phyloP scores from a whole-genome alignment of 2,797 vertebrate species.

The Rhabdophis nuchalis region DNA sequence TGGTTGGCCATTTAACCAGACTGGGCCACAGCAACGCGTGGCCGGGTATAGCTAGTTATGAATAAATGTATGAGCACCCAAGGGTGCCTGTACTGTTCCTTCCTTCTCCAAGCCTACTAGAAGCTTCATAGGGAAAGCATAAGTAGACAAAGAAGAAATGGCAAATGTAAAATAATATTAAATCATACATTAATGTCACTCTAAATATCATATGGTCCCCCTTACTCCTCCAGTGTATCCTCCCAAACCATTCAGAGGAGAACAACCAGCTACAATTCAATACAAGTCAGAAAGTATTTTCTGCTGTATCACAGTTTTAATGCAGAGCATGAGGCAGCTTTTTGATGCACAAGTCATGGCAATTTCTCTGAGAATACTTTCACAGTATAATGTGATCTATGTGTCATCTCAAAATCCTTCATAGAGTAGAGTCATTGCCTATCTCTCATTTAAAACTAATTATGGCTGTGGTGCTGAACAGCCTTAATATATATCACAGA shows the following conservation, averaged over 20 bases:
- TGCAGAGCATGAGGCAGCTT: background rate
- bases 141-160: background rate
- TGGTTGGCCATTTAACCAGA: too few relatives aligned
- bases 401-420: background rate
- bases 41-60: too few relatives aligned
- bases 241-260: background rate
- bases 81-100: background rate
- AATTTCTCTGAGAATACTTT: background rate
- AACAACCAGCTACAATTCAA: background rate
- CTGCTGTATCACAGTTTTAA: conserved; percentile 4
- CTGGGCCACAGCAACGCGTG: too few relatives aligned
- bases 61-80: too few relatives aligned
- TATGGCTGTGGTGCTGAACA: background rate
- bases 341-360: background rate
- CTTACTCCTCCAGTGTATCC: background rate
- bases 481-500: background rate
- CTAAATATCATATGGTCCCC: background rate
- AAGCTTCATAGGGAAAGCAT: background rate
- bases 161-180: background rate
- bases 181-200: background rate
- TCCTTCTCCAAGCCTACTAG: background rate
- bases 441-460: background rate
- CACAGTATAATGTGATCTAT: background rate
- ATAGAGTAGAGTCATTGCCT: background rate
- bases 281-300: background rate